Base-by-base conservation (phyloP, 1,140 invertebrate genomes). In the Drosophila lowei region DNA sequence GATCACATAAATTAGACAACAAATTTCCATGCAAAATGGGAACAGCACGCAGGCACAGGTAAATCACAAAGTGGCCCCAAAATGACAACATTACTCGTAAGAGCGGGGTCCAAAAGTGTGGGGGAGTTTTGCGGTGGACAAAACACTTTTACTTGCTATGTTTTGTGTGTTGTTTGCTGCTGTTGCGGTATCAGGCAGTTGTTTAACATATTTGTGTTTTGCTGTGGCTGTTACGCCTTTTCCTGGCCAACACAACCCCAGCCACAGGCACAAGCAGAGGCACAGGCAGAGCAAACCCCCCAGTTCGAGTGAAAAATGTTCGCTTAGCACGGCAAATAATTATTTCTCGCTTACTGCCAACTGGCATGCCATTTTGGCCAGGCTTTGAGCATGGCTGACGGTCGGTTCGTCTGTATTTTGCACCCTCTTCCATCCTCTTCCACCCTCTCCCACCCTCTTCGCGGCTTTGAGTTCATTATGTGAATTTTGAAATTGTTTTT, bases 261-360 rank as follows among this genome's bases (percentile, higher is more conserved):
- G 3, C 23, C 34, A 13, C 1, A 38, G 30, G 8, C 30, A 34
- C 0, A 34, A 8, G 3, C 30, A 11, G 3, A 34, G 34, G 3
- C 34, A 34, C 2, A 38, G 34, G 3, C 34, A 5, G 11, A 38
- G 34, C 11, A 38, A 38, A 13, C 11, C 11, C 34, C 34, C 11
- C 11, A 52, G 38, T 65, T 74, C 59, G 49, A 62, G 71, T 91
- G 80, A 90, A 90, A 90, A 86, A 90, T 90, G 89, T 84, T 73
- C 64, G 70, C 83, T 66, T 74, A 63, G 72, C 88, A 90, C 88
- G 88, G 72, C 79, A 90, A 90, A 90, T 88, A 90, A 90, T 90
- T 90, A 90, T 90, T 84, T 79, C 74, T 65, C 75, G 72, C 77
- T 75, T 79, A 86, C 76, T 78, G 79, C 81, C 57, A 61, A 68